These are phyloP conservation scores for Cancer borealis DNA, from an alignment of 2,888 invertebrate genomes.

Conservation along the genomic window DNA sequence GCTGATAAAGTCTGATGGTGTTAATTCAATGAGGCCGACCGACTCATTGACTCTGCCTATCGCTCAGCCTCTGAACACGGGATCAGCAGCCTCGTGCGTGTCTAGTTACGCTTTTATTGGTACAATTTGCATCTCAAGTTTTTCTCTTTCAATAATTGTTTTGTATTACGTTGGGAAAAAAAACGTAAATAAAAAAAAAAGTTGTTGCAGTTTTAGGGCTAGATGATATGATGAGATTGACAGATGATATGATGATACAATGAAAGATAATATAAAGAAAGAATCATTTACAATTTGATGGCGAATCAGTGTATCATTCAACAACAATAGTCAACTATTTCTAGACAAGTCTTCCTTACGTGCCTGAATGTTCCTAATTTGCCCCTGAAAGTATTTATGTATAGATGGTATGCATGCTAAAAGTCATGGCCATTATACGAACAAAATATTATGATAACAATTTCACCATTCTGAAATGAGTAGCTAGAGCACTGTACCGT, in stretches of 20 bases:
- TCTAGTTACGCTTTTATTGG: background rate
- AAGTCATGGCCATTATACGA: background rate
- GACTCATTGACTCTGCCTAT: background rate
- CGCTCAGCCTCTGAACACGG: background rate
- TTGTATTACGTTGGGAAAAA: background rate
- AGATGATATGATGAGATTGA: background rate
- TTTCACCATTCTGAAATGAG: no score
- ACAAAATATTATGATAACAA: no score
- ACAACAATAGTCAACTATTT: background rate
- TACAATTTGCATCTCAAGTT: background rate
- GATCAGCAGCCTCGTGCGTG: background rate
- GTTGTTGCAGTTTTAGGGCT: background rate
- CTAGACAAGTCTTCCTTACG: background rate
- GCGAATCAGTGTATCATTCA: background rate
- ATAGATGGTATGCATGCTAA: background rate
- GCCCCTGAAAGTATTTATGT: background rate
- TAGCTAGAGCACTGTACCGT: no score
- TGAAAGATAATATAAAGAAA: background rate
- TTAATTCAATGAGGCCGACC: background rate
- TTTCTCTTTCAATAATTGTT: background rate
- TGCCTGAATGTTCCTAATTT: background rate
- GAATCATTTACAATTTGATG: background rate
- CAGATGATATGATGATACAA: background rate
- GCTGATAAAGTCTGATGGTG: background rate
- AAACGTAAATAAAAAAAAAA: background rate